A percentile compares a stretch with the other conserved stretches of the same genome.
Evolutionary conservation across 2,888 invertebrate genomes (phyloP).

Genomic region (Eremobia ochroleuca): DNA sequence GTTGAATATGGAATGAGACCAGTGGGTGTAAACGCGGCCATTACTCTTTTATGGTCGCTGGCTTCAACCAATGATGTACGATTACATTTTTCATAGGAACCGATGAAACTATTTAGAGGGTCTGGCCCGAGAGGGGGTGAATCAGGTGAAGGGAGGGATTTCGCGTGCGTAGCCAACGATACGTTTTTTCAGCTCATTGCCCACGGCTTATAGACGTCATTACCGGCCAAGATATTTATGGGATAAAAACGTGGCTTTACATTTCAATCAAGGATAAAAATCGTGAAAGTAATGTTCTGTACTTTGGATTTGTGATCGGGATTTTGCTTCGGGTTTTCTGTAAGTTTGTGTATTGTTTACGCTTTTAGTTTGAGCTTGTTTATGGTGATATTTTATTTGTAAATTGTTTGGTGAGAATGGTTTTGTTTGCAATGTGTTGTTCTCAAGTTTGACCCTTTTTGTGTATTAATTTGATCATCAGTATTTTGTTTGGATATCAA

Average conservation of each 20-base stretch:
- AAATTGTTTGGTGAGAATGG: slow-evolving; percentile 4
- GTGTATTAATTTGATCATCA: not conserved
- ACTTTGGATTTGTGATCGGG: slow-evolving; percentile 58
- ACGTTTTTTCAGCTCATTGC: slow-evolving; percentile 88
- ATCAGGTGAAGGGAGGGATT: slow-evolving; percentile 48
- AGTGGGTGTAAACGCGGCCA: slow-evolving; percentile 72
- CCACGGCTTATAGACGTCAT: slow-evolving; percentile 85
- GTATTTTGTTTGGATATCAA: not conserved
- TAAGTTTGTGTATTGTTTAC: slow-evolving; percentile 44
- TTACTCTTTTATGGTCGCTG: slow-evolving; percentile 75
- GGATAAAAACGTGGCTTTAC: slow-evolving; percentile 81
- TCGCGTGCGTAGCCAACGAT: slow-evolving; percentile 79
- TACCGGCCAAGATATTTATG: slow-evolving; percentile 87
- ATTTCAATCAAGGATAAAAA: slow-evolving; percentile 84
- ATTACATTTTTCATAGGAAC: slow-evolving; percentile 82
- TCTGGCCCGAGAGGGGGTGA: slow-evolving; percentile 46
- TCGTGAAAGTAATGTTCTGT: slow-evolving; percentile 68
- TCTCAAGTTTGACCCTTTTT: not conserved
- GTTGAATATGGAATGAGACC: slow-evolving; percentile 77
- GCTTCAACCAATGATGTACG: slow-evolving; percentile 77
- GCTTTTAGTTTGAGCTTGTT: slow-evolving; percentile 10
- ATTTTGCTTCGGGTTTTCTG: slow-evolving; percentile 24
- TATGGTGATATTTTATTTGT: slow-evolving; percentile 16
- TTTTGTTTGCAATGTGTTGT: slow-evolving; percentile 1
- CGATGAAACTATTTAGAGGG: slow-evolving; percentile 78